phyloP scores from a whole-genome alignment of 2,888 invertebrate species.

The Melitaea athalia region DNA sequence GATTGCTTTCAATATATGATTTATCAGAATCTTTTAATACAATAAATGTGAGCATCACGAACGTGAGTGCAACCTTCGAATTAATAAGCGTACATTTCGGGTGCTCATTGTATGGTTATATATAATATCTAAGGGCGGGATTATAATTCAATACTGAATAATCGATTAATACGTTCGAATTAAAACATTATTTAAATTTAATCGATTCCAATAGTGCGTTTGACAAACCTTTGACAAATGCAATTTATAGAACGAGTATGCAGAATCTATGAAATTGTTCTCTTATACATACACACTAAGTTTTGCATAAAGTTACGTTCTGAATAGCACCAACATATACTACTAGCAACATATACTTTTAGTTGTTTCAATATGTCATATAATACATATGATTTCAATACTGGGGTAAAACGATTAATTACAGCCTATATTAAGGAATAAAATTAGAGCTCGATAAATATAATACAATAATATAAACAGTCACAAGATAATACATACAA shows the following conservation, averaged over 20 bases:
- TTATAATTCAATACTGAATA: conserved; percentile 23
- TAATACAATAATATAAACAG: too few relatives aligned
- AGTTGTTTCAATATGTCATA: too few relatives aligned
- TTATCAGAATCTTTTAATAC: conserved; percentile 59
- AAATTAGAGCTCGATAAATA: too few relatives aligned
- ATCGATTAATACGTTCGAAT: conserved; percentile 23
- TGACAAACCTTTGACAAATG: conserved; percentile 16
- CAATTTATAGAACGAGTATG: conserved; percentile 25
- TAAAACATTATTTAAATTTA: conserved; percentile 10
- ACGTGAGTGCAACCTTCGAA: conserved; percentile 53
- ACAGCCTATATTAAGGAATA: too few relatives aligned
- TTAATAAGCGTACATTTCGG: conserved; percentile 49
- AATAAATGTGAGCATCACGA: conserved; percentile 46
- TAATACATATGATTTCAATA: too few relatives aligned
- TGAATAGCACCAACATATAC: not conserved
- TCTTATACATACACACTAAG: conserved; percentile 15
- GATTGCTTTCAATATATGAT: conserved; percentile 65
- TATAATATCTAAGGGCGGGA: conserved; percentile 36
- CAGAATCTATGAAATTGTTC: conserved; percentile 26
- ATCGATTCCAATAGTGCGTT: conserved; percentile 18
- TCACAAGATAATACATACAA: too few relatives aligned
- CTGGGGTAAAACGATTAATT: too few relatives aligned
- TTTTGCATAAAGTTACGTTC: not conserved
- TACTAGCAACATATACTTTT: too few relatives aligned
- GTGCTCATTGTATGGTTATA: conserved; percentile 73